Conservation (phyloP, 2,113 vertebrate species). For the Pelvicachromis taeniatus region DNA sequence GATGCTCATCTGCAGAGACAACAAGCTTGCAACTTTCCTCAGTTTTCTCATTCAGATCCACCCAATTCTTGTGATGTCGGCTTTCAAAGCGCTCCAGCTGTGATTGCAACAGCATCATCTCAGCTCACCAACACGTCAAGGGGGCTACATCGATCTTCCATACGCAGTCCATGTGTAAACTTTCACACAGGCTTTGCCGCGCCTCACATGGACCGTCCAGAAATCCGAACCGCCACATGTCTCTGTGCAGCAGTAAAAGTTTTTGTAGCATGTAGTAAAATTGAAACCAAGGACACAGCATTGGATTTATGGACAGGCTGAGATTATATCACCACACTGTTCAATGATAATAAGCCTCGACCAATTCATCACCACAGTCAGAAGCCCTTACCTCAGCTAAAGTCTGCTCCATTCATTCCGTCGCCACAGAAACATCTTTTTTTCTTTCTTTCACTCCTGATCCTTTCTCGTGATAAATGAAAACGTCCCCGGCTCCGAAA, state of each 20-base stretch:
- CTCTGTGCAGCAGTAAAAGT: not conserved
- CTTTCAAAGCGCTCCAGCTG: not conserved
- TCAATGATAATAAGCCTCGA: conserved; percentile 49
- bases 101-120: not conserved
- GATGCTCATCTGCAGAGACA: not conserved
- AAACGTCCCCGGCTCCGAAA: conserved; percentile 27
- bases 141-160: too few species aligned
- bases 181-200: not conserved
- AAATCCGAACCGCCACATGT: not conserved
- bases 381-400: conserved; percentile 59
- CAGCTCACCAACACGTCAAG: not conserved
- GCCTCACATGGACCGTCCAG: not conserved
- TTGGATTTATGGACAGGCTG: conserved; percentile 39
- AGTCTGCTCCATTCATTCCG: conserved; percentile 50
- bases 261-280: conserved; percentile 24
- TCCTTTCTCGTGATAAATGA: conserved; percentile 34
- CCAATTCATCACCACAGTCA: conserved; percentile 46
- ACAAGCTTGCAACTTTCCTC: fast-evolving
- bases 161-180: not conserved
- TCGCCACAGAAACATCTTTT: conserved; percentile 27
- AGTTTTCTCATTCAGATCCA: not conserved
- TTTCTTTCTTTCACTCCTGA: not conserved
- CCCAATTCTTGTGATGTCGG: not conserved
- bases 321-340: conserved; percentile 50
- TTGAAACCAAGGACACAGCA: conserved; percentile 44